Conservation (phyloP, 2,888 invertebrate species). For the Drosophila incognita region DNA sequence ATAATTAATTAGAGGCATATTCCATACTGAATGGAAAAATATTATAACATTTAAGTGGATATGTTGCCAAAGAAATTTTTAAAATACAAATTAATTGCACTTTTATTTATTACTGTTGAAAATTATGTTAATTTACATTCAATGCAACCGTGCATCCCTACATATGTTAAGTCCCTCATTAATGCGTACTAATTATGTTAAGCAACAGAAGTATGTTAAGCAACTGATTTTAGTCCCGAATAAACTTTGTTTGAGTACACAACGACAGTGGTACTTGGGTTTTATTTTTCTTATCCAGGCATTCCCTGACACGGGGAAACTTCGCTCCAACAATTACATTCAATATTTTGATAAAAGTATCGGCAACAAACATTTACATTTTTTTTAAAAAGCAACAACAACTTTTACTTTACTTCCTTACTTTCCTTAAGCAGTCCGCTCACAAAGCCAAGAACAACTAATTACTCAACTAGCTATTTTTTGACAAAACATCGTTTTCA, state of each 20-base stretch:
- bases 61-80: background rate
- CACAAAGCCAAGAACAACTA: background rate
- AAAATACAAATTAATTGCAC: background rate
- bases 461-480: background rate
- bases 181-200: too few species aligned
- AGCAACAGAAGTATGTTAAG: too few species aligned
- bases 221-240: too few species aligned
- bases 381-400: background rate
- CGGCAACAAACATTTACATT: background rate
- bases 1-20: background rate
- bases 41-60: background rate
- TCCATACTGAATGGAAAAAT: background rate
- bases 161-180: too few species aligned
- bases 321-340: too few species aligned
- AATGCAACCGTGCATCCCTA: too few species aligned
- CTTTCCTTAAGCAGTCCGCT: background rate
- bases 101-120: background rate
- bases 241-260: too few species aligned
- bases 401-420: too few species aligned
- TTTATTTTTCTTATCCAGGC: too few species aligned
- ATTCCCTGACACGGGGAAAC: too few species aligned
- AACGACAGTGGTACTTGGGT: too few species aligned
- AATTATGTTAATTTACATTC: too few species aligned
- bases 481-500: background rate
- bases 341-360: background rate